Percentiles rank a stretch among this genome's conserved stretches.
Evolutionary conservation across 2,797 vertebrate genomes (phyloP).

Genomic region (Lithobates pipiens): DNA sequence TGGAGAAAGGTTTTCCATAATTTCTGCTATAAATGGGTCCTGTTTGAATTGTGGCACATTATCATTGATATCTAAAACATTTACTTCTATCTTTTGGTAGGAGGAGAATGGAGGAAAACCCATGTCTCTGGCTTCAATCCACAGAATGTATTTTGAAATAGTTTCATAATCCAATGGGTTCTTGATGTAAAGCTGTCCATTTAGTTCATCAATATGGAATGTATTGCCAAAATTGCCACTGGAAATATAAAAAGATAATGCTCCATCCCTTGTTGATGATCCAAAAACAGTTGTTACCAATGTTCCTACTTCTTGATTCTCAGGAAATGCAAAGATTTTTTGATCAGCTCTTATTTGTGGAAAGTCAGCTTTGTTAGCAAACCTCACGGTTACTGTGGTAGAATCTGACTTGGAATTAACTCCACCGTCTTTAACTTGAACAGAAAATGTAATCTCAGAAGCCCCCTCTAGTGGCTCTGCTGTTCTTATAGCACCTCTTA

Average conservation of each 20-base stretch:
- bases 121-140: constrained; percentile 94
- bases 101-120: constrained; percentile 97
- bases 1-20: constrained; percentile 90
- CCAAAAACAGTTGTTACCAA: constrained; percentile 86
- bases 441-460: constrained; percentile 92
- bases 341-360: constrained; percentile 86
- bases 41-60: constrained; percentile 88
- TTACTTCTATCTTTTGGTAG: constrained; percentile 90
- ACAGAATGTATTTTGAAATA: constrained; percentile 91
- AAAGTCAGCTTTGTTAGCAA: constrained; percentile 89
- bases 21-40: constrained; percentile 88
- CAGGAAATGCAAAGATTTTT: constrained; percentile 87
- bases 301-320: constrained; percentile 88
- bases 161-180: constrained; percentile 89
- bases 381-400: constrained; percentile 95
- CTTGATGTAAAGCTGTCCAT: constrained; percentile 88
- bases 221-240: constrained; percentile 92
- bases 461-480: constrained; percentile 80
- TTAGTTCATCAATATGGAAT: constrained; percentile 92
- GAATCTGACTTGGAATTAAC: constrained; percentile 86
- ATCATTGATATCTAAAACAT: constrained; percentile 91
- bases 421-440: constrained; percentile 89
- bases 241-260: constrained; percentile 92
- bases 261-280: constrained; percentile 86
- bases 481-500: constrained; percentile 91